Evolutionary conservation across 1,140 invertebrate genomes (phyloP).

Genomic region (Coelopa frigida): DNA sequence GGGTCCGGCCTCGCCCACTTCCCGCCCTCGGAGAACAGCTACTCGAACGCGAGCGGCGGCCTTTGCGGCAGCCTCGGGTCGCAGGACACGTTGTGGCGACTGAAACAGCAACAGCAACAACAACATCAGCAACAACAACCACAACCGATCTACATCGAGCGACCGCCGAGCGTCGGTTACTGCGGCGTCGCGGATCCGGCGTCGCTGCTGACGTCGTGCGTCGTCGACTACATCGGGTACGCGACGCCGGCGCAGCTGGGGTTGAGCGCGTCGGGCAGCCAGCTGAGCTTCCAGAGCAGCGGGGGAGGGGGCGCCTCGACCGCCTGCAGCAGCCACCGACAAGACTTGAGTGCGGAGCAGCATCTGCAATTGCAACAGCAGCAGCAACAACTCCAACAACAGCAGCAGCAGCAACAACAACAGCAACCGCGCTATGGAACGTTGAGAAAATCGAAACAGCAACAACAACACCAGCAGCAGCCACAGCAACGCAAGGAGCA

Average conservation of each 20-base stretch:
- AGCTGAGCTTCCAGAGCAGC: slow-evolving; percentile 25
- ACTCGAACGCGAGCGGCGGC: slow-evolving; percentile 68
- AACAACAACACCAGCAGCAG: slow-evolving; percentile 17
- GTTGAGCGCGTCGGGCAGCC: slow-evolving; percentile 35
- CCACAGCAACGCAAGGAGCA: slow-evolving; percentile 14
- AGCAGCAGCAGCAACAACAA: slow-evolving; percentile 22
- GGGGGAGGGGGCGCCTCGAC: neutral
- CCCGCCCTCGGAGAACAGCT: slow-evolving; percentile 63
- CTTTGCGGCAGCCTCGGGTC: slow-evolving; percentile 39
- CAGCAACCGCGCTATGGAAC: slow-evolving; percentile 32
- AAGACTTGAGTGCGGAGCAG: slow-evolving; percentile 5
- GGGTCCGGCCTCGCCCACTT: no score
- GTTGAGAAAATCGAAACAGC: slow-evolving; percentile 29
- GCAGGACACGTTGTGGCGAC: slow-evolving; percentile 86
- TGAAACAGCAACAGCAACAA: slow-evolving; percentile 55
- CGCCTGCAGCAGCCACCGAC: slow-evolving; percentile 14
- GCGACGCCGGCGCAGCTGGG: slow-evolving; percentile 28
- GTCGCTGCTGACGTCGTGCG: slow-evolving; percentile 14
- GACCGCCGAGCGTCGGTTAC: slow-evolving; percentile 22
- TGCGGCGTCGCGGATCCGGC: slow-evolving; percentile 2
- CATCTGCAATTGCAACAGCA: slow-evolving; percentile 15
- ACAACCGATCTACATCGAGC: slow-evolving; percentile 39
- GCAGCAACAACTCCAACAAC: slow-evolving; percentile 16
- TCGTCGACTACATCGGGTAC: slow-evolving; percentile 38
- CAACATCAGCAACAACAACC: slow-evolving; percentile 48